Evolutionary conservation across 2,113 vertebrate species (phyloP), one percentile per base, ranked within the genome.

Genomic region (Kryptolebias marmoratus): DNA sequence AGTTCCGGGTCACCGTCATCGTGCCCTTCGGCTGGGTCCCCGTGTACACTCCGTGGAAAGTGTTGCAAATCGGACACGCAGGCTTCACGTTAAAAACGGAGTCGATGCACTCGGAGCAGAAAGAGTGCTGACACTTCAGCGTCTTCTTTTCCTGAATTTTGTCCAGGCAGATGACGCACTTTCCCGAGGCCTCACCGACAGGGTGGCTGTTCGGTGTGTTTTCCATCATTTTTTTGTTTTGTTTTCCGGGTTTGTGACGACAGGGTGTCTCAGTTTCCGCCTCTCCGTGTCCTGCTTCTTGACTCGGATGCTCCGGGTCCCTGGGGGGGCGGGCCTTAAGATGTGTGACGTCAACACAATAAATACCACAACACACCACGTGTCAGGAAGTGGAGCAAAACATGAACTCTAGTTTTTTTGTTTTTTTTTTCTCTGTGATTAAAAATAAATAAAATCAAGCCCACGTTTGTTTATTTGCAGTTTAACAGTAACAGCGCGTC

Each of bases 31-130:
- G 87, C 69, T 90, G 90, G 0, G 53, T 86, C 4, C 87, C 81
- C 1, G 13, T 67, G 81, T 90, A 80, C 15, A 80, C 58, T 2
- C 87, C 88, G 72, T 88, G 42, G 58, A 64, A 88, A 12, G 79
- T 85, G 78, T 89, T 87, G 64, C 88, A 90, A 53, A 88, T 57
- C 18, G 90, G 85, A 70, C 87, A 90, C 0, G 85, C 85, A 0
- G 87, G 88, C 6, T 87, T 89, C 0, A 47, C 50, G n/a, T 28
- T 79, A 52, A 90, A 91, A 0, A 82, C 61, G 0, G 60, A 49
- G 32, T 90, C 82, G 30, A 90, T 77, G 16, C 88, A 92, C 1
- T 59, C 65, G 0, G 79, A 55, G 71, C 88, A 90, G 12, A 89
- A 91, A 0, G 82, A 85, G 55, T 90, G 84, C 2, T 0, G 27